Evolutionary conservation across 1,140 invertebrate genomes (phyloP).

Genomic region (Panonychus citri): DNA sequence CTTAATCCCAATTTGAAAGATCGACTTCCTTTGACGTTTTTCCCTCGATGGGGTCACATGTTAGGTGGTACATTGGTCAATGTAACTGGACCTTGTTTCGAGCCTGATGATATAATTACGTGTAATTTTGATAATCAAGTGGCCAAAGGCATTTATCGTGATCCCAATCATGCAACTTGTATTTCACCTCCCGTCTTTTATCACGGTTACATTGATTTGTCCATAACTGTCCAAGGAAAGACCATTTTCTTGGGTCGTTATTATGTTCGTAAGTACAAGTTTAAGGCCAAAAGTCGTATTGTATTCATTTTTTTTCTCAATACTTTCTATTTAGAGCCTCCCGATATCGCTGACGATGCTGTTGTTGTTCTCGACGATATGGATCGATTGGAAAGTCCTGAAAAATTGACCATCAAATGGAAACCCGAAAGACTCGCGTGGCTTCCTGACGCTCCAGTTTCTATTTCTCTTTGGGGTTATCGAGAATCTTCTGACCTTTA

Average conservation of each 20-base stretch:
- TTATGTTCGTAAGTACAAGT: conserved; percentile 49
- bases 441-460: conserved; percentile 8
- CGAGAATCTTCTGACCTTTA: conserved; percentile 14
- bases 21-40: conserved; percentile 48
- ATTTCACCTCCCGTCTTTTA: conserved; percentile 66
- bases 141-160: conserved; percentile 18
- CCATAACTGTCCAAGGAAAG: conserved; percentile 51
- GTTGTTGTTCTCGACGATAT: conserved; percentile 12
- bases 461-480: conserved; percentile 16
- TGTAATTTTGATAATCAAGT: conserved; percentile 31
- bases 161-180: conserved; percentile 53
- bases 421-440: conserved; percentile 15
- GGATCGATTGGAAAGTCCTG: conserved; percentile 14
- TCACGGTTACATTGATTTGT: conserved; percentile 68
- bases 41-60: conserved; percentile 84
- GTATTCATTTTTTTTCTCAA: not conserved
- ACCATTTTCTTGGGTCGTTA: conserved; percentile 72
- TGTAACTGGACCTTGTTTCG: conserved; percentile 77
- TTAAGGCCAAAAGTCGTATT: not conserved
- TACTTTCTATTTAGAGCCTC: conserved; percentile 13
- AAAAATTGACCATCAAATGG: conserved; percentile 15
- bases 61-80: conserved; percentile 78
- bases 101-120: conserved; percentile 40
- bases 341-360: conserved; percentile 16
- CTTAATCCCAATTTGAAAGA: conserved; percentile 17